Base-by-base conservation (phyloP, 2,888 invertebrate species). In the Nomada fucata region DNA sequence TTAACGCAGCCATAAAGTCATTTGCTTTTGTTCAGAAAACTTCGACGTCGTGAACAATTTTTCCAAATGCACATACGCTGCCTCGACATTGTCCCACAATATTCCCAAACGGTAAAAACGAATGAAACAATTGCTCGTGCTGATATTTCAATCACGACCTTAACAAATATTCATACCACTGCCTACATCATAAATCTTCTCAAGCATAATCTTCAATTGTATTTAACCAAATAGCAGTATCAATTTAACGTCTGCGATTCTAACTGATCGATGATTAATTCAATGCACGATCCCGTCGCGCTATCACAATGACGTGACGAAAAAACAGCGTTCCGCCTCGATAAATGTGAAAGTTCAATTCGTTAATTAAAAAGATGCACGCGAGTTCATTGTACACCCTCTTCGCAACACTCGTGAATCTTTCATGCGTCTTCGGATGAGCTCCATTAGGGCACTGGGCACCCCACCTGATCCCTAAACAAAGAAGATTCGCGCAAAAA, bases 281-380 rank as follows among this genome's bases (percentile, higher is more conserved):
- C 53, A 1, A n/a, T 44, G 42, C 26, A 68, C 60, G 50, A 75
- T 68, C 59, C 47, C 47, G 50, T 18, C 13, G 23, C 15, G 5
- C 47, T 20, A 23, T 52, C 55, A 26, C 9, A 18, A 13, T n/a
- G 42, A 42, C 20, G 42, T 4, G 15, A 29, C 5, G n/a, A n/a
- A 42, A 23, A 20, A 26, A 11, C 10, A 36, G 20, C 47, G 2
- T 18, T 36, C 3, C 23, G 11, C n/a, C 44, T 44, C 61, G 50
- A 26, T 64, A 57, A 69, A 64, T 53, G n/a, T 15, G 50, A 23
- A 50, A 36, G 26, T 42, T 55, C 71, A 47, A 80, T 68, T 42
- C 29, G 57, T 79, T 78, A 87, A 87, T 87, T 85, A 84, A 84
- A 88, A 87, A 86, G 79, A 80, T 84, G 50, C 74, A n/a, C 52